Percentiles rank a stretch among this genome's conserved stretches.
phyloP scores from a whole-genome alignment of 2,797 vertebrate species.

The Falco cherrug region DNA sequence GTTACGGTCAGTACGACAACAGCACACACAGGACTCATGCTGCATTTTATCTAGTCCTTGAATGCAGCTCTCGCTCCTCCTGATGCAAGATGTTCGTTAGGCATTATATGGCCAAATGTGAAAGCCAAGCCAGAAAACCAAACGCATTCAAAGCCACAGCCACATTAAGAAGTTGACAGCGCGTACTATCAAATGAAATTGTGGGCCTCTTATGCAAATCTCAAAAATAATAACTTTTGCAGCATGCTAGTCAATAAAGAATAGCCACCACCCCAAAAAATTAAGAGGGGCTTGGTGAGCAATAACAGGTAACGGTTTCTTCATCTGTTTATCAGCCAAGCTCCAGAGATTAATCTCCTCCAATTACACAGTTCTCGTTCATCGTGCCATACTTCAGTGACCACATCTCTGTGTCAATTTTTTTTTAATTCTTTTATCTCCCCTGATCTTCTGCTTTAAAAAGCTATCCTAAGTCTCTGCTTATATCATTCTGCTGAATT shows the following conservation, averaged over 20 bases:
- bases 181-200: not conserved
- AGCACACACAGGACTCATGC: not conserved
- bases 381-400: not conserved
- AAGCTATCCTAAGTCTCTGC: not conserved
- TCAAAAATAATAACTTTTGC: constrained; percentile 62
- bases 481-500: not conserved
- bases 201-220: not conserved
- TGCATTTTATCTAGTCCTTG: not conserved
- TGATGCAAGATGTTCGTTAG: not conserved
- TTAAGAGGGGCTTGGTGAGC: constrained; percentile 5
- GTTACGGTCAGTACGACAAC: not conserved
- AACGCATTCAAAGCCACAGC: not conserved
- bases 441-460: not conserved
- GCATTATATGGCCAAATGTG: not conserved
- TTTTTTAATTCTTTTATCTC: constrained; percentile 23
- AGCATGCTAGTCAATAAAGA: constrained; percentile 24
- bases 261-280: not conserved
- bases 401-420: not conserved
- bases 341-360: not conserved
- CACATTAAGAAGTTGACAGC: not conserved
- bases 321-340: not conserved
- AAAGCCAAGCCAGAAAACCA: not conserved
- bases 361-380: not conserved
- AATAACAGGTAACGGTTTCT: not conserved
- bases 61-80: not conserved